Evolutionary conservation across 2,113 vertebrate genomes (phyloP).

Genomic region (Dicrurus megarhynchus): DNA sequence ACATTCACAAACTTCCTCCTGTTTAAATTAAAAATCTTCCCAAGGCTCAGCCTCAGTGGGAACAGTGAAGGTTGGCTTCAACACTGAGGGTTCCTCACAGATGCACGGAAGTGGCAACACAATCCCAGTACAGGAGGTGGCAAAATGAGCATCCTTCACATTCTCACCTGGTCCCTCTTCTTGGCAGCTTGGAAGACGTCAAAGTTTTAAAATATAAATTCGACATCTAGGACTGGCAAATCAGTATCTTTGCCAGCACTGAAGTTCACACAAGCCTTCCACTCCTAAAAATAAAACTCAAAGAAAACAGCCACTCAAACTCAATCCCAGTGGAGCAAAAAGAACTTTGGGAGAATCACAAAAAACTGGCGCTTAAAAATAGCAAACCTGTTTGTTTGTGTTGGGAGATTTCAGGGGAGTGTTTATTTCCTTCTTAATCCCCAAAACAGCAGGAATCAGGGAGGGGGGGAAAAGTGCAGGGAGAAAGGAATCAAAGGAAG

Average conservation of each 20-base stretch:
- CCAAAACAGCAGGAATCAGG: neutral
- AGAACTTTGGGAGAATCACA: neutral
- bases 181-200: neutral
- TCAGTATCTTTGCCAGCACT: neutral
- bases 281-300: constrained; percentile 45
- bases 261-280: neutral
- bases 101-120: neutral
- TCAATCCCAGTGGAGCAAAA: neutral
- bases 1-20: neutral
- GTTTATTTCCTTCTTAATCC: neutral
- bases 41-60: neutral
- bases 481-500: neutral
- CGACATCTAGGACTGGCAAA: neutral
- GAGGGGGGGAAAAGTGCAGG: neutral
- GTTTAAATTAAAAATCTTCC: neutral
- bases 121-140: neutral
- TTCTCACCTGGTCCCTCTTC: neutral
- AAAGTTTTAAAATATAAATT: neutral
- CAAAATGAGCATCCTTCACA: neutral
- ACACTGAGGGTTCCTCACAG: neutral
- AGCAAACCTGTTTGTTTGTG: constrained; percentile 20
- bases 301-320: neutral
- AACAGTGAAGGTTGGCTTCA: neutral
- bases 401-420: neutral
- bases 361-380: neutral